A percentile compares a stretch with the other conserved stretches of the same genome.
These are phyloP conservation scores for Solenodon paradoxus DNA, from an alignment of 2,113 vertebrate species.

Conservation along the genomic window DNA sequence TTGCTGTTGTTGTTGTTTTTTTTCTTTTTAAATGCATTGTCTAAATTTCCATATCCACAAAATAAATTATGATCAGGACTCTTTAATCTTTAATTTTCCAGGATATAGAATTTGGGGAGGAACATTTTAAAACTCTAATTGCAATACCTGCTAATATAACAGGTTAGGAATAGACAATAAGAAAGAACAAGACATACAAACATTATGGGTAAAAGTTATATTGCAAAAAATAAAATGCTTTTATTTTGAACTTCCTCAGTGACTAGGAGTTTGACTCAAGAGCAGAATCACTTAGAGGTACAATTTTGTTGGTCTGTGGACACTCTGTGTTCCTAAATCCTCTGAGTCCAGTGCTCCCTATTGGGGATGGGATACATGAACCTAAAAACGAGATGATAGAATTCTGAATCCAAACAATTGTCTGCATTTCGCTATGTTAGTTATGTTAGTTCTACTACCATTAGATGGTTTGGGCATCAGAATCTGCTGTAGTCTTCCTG, in stretches of 20 bases:
- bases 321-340: background rate
- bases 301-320: background rate
- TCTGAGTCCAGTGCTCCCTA: background rate
- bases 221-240: background rate
- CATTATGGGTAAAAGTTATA: background rate
- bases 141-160: background rate
- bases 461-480: background rate
- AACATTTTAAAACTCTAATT: background rate
- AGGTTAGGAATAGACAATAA: background rate
- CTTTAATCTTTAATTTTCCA: background rate
- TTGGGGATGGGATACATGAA: background rate
- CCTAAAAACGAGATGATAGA: background rate
- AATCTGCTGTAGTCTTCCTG: background rate
- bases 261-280: background rate
- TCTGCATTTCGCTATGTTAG: background rate
- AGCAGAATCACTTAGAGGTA: background rate
- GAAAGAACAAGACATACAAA: background rate
- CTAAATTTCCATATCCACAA: background rate
- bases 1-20: too few relatives aligned
- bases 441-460: background rate
- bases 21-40: background rate
- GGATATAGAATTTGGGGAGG: background rate
- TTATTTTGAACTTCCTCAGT: background rate
- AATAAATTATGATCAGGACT: background rate
- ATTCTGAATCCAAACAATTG: background rate